A percentile compares a stretch with the other conserved stretches of the same genome.
Evolutionary conservation across 2,797 vertebrate genomes (phyloP).

Genomic region (Scleropages formosus): DNA sequence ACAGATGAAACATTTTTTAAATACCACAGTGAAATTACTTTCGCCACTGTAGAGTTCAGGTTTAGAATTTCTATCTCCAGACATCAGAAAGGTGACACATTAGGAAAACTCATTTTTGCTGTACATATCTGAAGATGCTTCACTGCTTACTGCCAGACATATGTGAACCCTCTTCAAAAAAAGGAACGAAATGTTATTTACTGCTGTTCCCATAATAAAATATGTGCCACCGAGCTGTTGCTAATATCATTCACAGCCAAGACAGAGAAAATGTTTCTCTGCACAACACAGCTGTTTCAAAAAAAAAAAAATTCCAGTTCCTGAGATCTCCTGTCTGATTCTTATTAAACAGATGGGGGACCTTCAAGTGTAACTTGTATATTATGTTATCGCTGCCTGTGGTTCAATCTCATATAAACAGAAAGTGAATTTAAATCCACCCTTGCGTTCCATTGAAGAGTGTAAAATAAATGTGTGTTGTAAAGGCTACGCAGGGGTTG

Average conservation of each 20-base stretch:
- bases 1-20: too few species aligned
- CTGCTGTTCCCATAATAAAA: neutral
- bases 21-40: too few species aligned
- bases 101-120: neutral
- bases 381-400: neutral
- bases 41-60: too few species aligned
- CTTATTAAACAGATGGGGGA: neutral
- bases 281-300: neutral
- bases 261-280: too few species aligned
- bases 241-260: neutral
- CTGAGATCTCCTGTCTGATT: neutral
- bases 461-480: too few species aligned
- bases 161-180: neutral
- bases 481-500: neutral
- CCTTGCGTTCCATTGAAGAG: neutral
- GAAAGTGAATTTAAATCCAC: neutral
- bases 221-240: neutral
- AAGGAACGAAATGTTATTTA: neutral
- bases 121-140: neutral
- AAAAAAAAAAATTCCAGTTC: too few species aligned
- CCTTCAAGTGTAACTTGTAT: neutral
- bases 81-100: neutral
- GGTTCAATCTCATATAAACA: neutral
- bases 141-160: neutral
- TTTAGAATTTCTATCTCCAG: neutral